A percentile compares a stretch with the other conserved stretches of the same genome.
phyloP scores from a whole-genome alignment of 1,140 invertebrate genomes.

The Drusus annulatus region DNA sequence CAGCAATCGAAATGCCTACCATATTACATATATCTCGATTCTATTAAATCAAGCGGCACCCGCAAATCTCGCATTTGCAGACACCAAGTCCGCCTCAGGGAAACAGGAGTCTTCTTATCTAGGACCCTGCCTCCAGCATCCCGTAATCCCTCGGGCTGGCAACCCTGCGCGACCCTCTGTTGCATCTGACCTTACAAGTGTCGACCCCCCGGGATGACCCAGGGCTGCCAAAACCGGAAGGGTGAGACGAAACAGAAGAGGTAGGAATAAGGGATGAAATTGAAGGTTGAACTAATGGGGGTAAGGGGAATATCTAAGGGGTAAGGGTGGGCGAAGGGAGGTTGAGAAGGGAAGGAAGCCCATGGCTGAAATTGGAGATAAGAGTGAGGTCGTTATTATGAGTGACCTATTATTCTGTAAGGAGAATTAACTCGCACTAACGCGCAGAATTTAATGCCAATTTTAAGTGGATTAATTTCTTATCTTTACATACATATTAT shows the following conservation, averaged over 20 bases:
- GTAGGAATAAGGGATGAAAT: not conserved
- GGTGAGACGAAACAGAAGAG: constrained; percentile 1
- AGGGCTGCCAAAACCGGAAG: not conserved
- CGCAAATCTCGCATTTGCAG: constrained; percentile 24
- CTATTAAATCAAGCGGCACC: constrained; percentile 5
- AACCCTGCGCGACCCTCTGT: constrained; percentile 47
- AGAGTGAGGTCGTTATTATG: constrained; percentile 19
- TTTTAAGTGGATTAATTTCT: constrained; percentile 1
- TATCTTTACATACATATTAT: not conserved
- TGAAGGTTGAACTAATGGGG: not conserved
- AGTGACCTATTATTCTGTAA: constrained; percentile 26
- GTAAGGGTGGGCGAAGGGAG: not conserved
- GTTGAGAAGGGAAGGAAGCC: not conserved
- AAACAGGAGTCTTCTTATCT: constrained; percentile 23
- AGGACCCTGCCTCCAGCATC: not conserved
- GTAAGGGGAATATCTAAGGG: not conserved
- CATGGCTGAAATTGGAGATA: constrained; percentile 18
- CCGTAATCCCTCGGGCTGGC: constrained; percentile 1
- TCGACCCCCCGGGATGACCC: constrained; percentile 6
- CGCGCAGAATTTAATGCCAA: constrained; percentile 2
- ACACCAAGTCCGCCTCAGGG: constrained; percentile 2
- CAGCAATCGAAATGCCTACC: too few species aligned
- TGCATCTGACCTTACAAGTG: constrained; percentile 53
- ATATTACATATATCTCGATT: constrained; percentile 5
- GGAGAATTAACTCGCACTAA: constrained; percentile 14